Evolutionary conservation across 2,113 vertebrate genomes (phyloP), one percentile per base, ranked within the genome.

Genomic region (Xenus cinereus): DNA sequence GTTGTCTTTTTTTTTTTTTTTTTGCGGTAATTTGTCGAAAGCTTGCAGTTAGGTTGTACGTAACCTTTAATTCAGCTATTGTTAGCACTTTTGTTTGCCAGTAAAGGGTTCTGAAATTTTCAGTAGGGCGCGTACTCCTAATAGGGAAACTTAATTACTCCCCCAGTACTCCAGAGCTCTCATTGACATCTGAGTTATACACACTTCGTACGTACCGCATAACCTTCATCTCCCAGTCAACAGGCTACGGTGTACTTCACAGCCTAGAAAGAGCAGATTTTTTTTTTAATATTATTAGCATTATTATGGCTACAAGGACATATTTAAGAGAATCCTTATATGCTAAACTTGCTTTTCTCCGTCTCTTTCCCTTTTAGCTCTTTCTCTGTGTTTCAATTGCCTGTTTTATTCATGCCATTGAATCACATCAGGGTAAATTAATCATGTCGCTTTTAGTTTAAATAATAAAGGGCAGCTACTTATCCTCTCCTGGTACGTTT

Each of bases 41-140:
- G 96, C 93, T 98, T 98, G 97, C 98, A 98, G 98, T 98, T 98
- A 98, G 98, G 97, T 98, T 98, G 96, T 96, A 88, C 59, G 77
- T 99, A 99, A 99, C 98, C 99, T 99, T 99, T 99, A 99, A 98
- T 99, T 99, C 98, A 98, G 98, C 98, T 98, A 98, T 97, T 99
- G 99, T 98, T 99, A 98, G 99, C 98, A 98, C 97, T 99, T 99
- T 98, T 98, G 97, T 98, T 98, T 98, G 98, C 98, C 98, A 98
- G 96, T 97, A 97, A 98, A 92, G 97, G 97, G 90, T 96, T 98
- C 92, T 95, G 95, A 97, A 94, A 90, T 97, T 97, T 98, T 97
- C 95, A 93, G 86, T 89, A 93, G 93, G 93, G 95, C 16, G 13
- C 18, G 18, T 84, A 66, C 53, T 94, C 57, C 51, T 97, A 97